phyloP scores from a whole-genome alignment of 2,797 vertebrate genomes.

The Steatocranus sp. region DNA sequence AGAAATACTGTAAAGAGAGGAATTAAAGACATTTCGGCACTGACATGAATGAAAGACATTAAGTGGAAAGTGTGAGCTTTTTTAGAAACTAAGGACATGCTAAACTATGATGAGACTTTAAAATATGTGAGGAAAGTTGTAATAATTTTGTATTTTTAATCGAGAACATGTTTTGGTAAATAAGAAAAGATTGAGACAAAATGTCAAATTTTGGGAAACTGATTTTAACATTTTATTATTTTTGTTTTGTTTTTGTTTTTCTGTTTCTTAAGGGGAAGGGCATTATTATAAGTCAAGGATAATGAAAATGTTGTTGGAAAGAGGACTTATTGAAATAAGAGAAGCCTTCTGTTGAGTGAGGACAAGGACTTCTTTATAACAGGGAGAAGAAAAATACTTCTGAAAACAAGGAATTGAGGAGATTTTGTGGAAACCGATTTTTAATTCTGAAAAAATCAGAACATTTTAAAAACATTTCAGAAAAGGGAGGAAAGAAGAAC shows the following conservation, averaged over 20 bases:
- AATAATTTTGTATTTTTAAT: background rate
- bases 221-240: background rate
- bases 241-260: background rate
- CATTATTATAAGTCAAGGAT: background rate
- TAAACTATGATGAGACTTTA: background rate
- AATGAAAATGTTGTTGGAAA: background rate
- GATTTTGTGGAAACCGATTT: background rate
- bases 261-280: background rate
- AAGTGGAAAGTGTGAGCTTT: background rate
- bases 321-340: background rate
- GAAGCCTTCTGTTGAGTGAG: background rate
- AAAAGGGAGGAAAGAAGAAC: background rate
- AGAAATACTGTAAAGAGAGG: background rate
- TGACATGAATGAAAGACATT: background rate
- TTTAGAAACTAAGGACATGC: background rate
- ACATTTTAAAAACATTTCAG: background rate
- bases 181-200: background rate
- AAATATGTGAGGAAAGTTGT: background rate
- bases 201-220: background rate
- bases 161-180: background rate
- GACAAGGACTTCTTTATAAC: background rate
- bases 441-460: background rate
- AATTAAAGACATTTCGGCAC: background rate
- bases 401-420: background rate
- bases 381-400: background rate